Percentiles rank a stretch among this genome's conserved stretches.
These are phyloP conservation scores for Cantharis rufa DNA, from an alignment of 2,888 invertebrate species.

Conservation along the genomic window DNA sequence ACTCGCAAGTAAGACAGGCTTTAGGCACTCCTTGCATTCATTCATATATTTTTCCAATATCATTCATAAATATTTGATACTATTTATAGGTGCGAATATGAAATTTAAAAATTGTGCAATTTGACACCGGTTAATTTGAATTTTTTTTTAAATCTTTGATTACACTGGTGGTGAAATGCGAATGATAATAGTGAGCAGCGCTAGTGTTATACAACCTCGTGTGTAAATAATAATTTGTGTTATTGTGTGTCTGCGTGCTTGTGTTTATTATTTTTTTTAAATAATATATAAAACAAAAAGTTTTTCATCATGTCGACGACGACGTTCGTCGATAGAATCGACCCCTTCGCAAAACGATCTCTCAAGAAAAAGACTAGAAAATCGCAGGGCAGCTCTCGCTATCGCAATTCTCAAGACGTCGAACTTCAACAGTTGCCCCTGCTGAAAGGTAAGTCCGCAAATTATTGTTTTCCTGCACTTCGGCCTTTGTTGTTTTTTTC, in stretches of 20 bases:
- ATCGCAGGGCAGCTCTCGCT: slow-evolving; percentile 98
- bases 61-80: slow-evolving; percentile 45
- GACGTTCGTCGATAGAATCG: slow-evolving; percentile 98
- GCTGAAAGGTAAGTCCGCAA: slow-evolving; percentile 87
- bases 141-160: slow-evolving; percentile 22
- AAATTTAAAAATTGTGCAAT: slow-evolving; percentile 47
- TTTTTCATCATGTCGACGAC: slow-evolving; percentile 71
- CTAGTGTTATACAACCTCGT: slow-evolving; percentile 40
- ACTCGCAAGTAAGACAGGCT: slow-evolving; percentile 41
- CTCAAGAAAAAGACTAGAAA: slow-evolving; percentile 98
- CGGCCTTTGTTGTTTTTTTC: slow-evolving; percentile 1
- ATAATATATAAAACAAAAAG: background rate
- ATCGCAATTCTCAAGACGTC: slow-evolving; percentile 96
- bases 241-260: background rate
- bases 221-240: slow-evolving; percentile 33
- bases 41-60: slow-evolving; percentile 48
- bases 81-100: slow-evolving; percentile 45
- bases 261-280: background rate
- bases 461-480: background rate
- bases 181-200: slow-evolving; percentile 38
- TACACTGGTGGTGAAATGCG: slow-evolving; percentile 47
- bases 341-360: slow-evolving; percentile 98
- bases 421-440: slow-evolving; percentile 95
- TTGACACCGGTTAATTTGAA: slow-evolving; percentile 44
- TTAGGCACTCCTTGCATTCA: slow-evolving; percentile 50